Evolutionary conservation across 2,797 vertebrate species (phyloP).

Genomic region (Arctocebus calabarensis): DNA sequence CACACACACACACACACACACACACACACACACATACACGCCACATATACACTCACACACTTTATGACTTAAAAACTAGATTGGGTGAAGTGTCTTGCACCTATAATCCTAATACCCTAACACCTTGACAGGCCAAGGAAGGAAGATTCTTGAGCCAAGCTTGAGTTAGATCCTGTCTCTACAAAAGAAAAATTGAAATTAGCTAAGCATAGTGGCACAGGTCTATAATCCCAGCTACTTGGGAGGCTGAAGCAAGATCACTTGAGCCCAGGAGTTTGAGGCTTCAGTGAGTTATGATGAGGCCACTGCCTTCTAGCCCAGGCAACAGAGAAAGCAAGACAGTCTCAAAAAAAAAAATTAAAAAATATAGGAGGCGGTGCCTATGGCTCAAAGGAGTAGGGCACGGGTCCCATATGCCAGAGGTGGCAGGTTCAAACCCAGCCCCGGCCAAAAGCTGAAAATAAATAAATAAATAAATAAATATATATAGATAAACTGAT

Average conservation of each 20-base stretch:
- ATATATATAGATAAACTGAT: not conserved
- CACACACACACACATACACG: no score
- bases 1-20: not conserved
- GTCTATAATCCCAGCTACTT: not conserved
- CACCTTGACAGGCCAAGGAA: not conserved
- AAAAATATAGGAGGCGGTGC: not conserved
- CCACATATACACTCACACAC: not conserved
- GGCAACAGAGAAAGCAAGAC: not conserved
- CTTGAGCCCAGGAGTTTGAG: not conserved
- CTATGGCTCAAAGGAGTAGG: no score
- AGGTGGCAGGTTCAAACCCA: no score
- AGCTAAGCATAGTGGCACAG: not conserved
- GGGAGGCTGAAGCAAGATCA: not conserved
- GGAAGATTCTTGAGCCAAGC: not conserved
- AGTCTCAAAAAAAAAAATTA: not conserved
- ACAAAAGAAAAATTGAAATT: not conserved
- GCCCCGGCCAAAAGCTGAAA: no score
- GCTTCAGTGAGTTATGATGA: not conserved
- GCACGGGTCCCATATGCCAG: no score
- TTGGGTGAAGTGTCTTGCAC: not conserved
- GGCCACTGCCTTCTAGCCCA: not conserved
- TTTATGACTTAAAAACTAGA: slow-evolving; percentile 20
- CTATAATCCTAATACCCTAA: not conserved
- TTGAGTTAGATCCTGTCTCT: not conserved
- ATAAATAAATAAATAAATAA: no score